phyloP scores from a whole-genome alignment of 2,888 invertebrate genomes.

The Boloria selene region DNA sequence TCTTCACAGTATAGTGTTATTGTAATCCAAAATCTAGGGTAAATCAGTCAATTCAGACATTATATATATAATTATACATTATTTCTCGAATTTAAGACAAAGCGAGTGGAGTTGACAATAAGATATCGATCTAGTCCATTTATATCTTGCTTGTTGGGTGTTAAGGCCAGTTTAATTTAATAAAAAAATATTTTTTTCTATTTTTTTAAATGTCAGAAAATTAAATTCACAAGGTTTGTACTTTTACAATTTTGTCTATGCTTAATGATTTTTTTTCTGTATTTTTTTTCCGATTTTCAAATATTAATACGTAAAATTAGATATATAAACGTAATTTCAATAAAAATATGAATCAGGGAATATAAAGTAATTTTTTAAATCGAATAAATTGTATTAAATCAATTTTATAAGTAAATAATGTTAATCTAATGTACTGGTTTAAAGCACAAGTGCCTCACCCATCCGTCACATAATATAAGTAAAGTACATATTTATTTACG shows the following conservation, averaged over 20 bases:
- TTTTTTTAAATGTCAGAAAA: neutral
- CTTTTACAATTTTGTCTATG: neutral
- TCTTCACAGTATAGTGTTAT: slow-evolving; percentile 42
- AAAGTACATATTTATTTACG: slow-evolving; percentile 44
- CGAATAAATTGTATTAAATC: slow-evolving; percentile 3
- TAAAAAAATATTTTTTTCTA: neutral
- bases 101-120: slow-evolving; percentile 76
- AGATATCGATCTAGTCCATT: slow-evolving; percentile 75
- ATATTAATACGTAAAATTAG: slow-evolving; percentile 13
- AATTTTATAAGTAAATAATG: slow-evolving; percentile 12
- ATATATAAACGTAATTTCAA: slow-evolving; percentile 6
- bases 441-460: slow-evolving; percentile 35
- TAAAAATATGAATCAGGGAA: slow-evolving; percentile 12
- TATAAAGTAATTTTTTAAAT: slow-evolving; percentile 8
- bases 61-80: slow-evolving; percentile 58
- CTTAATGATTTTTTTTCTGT: neutral
- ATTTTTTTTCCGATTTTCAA: neutral
- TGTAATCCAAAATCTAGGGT: slow-evolving; percentile 65
- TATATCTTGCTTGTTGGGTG: slow-evolving; percentile 59
- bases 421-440: slow-evolving; percentile 11
- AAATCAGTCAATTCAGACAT: slow-evolving; percentile 76
- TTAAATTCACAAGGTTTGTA: neutral
- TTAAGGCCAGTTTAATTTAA: slow-evolving; percentile 37
- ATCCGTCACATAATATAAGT: slow-evolving; percentile 36
- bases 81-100: slow-evolving; percentile 77